A percentile compares a stretch with the other conserved stretches of the same genome.
phyloP scores from a whole-genome alignment of 2,113 vertebrate species.

The Trinectes maculatus region DNA sequence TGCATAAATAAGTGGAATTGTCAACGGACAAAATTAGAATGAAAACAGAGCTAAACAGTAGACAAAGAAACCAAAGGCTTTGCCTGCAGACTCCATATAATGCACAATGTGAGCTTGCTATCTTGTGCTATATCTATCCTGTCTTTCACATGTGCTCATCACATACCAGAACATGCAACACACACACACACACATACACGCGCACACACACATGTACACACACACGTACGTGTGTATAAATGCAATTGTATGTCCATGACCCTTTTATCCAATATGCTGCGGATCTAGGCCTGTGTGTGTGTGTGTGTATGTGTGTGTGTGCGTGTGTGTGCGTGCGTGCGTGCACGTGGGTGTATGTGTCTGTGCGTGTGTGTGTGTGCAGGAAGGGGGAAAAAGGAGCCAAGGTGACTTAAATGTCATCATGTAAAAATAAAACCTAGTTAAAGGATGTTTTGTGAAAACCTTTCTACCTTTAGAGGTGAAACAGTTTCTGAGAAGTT shows the following conservation, averaged over 20 bases:
- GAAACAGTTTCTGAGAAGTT: not conserved
- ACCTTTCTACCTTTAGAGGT: not conserved
- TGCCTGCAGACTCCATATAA: not conserved
- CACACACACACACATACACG: not conserved
- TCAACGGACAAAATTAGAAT: not conserved
- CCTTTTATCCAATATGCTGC: too few relatives aligned
- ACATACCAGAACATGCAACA: conserved; percentile 19
- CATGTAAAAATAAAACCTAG: conserved; percentile 13
- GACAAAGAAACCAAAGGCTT: not conserved
- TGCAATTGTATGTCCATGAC: not conserved
- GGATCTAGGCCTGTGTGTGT: conserved; percentile 10
- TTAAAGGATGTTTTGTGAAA: too few relatives aligned
- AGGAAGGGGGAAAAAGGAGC: conserved; percentile 2
- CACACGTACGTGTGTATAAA: too few relatives aligned
- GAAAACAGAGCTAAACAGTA: not conserved
- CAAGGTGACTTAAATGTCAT: conserved; percentile 38
- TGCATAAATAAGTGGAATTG: accelerated
- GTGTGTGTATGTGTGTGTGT: conserved; percentile 11
- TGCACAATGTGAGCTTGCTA: not conserved
- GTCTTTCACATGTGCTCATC: conserved; percentile 24
- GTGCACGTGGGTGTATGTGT: too few relatives aligned
- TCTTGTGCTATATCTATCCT: not conserved
- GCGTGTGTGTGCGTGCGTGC: too few relatives aligned
- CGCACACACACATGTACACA: conserved; percentile 1
- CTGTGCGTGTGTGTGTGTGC: too few relatives aligned